Percentiles rank a stretch among this genome's conserved stretches.
Conservation (phyloP, 2,888 invertebrate genomes). For the Apodemia hepburni region DNA sequence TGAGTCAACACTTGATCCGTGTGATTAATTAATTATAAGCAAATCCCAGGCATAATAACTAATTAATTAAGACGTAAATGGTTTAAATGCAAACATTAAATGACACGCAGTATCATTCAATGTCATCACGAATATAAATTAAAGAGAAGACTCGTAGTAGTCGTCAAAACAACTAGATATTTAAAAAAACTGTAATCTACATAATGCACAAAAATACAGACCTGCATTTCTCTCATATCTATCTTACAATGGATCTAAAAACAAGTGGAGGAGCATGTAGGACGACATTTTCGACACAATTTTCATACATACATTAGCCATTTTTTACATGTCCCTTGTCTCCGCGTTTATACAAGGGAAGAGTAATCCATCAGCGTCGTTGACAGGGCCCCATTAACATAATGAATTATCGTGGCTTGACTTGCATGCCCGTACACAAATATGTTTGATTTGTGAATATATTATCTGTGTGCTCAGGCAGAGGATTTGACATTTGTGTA, state of each 20-base stretch:
- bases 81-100: no score
- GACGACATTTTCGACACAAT: slow-evolving; percentile 17
- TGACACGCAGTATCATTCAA: no score
- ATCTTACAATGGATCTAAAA: neutral
- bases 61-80: no score
- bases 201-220: neutral
- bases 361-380: slow-evolving; percentile 71
- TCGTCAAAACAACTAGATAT: no score
- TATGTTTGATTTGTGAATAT: slow-evolving; percentile 24
- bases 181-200: neutral
- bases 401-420: slow-evolving; percentile 64
- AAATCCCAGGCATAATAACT: no score
- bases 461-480: slow-evolving; percentile 7
- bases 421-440: slow-evolving; percentile 32
- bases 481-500: neutral
- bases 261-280: slow-evolving; percentile 5
- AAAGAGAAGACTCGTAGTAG: no score
- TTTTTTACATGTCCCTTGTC: slow-evolving; percentile 33
- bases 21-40: no score
- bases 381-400: slow-evolving; percentile 71
- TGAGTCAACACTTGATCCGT: no score
- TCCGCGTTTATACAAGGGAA: slow-evolving; percentile 36
- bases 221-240: neutral
- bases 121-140: no score
- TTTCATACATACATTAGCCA: slow-evolving; percentile 23